Percentiles rank a stretch among this genome's conserved stretches.
These are phyloP conservation scores for Cephus cinctus DNA, from an alignment of 1,140 invertebrate species.

Conservation along the genomic window DNA sequence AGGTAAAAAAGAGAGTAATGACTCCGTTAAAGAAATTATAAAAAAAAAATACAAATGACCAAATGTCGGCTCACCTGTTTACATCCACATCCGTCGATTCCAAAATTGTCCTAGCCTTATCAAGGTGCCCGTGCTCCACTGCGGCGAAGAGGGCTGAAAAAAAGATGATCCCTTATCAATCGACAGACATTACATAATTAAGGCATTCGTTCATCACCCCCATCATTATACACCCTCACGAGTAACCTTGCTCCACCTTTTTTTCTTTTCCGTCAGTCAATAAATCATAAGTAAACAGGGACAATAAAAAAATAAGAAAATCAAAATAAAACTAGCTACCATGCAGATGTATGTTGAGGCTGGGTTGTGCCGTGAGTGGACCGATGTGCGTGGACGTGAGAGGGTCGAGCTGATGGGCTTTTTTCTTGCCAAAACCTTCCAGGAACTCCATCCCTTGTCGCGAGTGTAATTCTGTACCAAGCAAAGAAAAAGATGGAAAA, in stretches of 20 bases:
- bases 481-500: constrained; percentile 19
- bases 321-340: constrained; percentile 61
- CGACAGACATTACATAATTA: neutral
- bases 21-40: constrained; percentile 1
- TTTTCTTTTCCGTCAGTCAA: neutral
- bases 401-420: constrained; percentile 39
- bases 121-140: constrained; percentile 89
- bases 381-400: constrained; percentile 46
- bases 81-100: constrained; percentile 89
- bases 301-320: constrained; percentile 17
- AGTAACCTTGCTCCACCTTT: too few species aligned
- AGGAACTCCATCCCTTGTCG: constrained; percentile 56
- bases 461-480: constrained; percentile 44
- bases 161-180: too few species aligned
- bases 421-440: constrained; percentile 54
- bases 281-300: constrained; percentile 6
- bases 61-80: constrained; percentile 72
- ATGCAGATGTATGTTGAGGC: constrained; percentile 85
- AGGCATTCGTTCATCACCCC: too few species aligned
- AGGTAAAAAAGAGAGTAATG: constrained; percentile 2
- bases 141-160: constrained; percentile 59
- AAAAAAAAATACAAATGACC: constrained; percentile 1
- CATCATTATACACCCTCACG: too few species aligned
- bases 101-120: constrained; percentile 84
- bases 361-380: constrained; percentile 70